phyloP scores from a whole-genome alignment of 2,888 invertebrate species.

The Endotricha flammealis region DNA sequence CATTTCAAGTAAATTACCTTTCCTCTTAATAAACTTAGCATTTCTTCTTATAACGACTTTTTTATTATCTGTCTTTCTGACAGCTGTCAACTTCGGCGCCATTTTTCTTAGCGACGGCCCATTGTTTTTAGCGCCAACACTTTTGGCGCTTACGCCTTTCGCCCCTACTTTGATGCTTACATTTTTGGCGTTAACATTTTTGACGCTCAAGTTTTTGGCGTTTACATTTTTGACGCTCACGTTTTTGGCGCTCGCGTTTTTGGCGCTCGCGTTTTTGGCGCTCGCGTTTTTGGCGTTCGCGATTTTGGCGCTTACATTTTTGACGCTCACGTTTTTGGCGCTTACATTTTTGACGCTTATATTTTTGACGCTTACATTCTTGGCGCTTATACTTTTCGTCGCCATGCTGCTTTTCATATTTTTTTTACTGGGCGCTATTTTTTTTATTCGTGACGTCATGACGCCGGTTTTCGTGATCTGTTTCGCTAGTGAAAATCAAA shows the following conservation, averaged over 20 bases:
- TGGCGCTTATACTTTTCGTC: no score
- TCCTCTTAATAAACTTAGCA: conserved; percentile 53
- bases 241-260: conserved; percentile 51
- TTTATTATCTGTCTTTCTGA: conserved; percentile 46
- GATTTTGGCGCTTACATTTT: no score
- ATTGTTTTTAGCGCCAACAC: no score
- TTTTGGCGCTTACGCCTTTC: no score
- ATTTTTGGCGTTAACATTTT: no score
- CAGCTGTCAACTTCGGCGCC: conserved; percentile 36
- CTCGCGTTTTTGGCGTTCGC: conserved; percentile 31
- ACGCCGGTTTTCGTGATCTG: conserved; percentile 10
- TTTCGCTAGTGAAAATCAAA: conserved; percentile 13
- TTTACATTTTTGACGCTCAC: conserved; percentile 51
- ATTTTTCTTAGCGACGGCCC: conserved; percentile 32
- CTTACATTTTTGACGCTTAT: no score
- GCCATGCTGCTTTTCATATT: no score
- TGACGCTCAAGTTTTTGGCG: conserved; percentile 33
- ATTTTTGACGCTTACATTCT: no score
- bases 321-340: no score
- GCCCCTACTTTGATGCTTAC: no score
- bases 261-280: conserved; percentile 36
- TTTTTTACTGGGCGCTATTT: conserved; percentile 1
- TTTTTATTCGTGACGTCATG: conserved; percentile 11
- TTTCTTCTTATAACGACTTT: conserved; percentile 52
- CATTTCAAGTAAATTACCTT: conserved; percentile 47